Conservation (phyloP, 2,113 vertebrate species). For the Desmodus rotundus region DNA sequence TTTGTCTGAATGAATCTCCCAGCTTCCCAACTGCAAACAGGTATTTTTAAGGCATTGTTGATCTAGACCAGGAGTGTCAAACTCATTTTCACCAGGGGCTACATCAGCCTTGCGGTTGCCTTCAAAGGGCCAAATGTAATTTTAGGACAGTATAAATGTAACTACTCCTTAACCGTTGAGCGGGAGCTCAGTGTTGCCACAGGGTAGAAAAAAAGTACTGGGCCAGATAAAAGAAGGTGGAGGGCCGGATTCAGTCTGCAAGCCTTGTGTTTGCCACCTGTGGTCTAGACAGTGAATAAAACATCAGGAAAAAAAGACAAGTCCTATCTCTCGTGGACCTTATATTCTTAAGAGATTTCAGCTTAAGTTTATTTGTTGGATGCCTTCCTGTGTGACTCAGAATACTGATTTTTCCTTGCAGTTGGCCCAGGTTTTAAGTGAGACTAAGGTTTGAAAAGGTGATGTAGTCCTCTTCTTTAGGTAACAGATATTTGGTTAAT, state of each 20-base stretch:
- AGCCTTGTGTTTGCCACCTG: too few relatives aligned
- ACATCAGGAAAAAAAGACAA: not conserved
- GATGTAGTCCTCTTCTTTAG: not conserved
- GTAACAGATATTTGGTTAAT: not conserved
- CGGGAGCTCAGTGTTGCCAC: too few relatives aligned
- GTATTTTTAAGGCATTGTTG: not conserved
- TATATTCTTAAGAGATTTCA: not conserved
- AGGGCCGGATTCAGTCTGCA: too few relatives aligned
- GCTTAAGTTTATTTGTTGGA: not conserved
- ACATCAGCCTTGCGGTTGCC: too few relatives aligned
- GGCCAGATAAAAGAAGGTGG: too few relatives aligned
- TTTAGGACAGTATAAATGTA: too few relatives aligned
- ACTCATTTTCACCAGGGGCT: too few relatives aligned
- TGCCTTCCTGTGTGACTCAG: not conserved
- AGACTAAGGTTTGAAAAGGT: not conserved
- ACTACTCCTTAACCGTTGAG: too few relatives aligned
- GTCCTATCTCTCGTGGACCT: not conserved
- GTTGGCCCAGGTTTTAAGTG: not conserved
- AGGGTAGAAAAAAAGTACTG: too few relatives aligned
- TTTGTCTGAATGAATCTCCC: not conserved
- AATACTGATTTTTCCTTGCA: constrained; percentile 5
- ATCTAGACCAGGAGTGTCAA: not conserved
- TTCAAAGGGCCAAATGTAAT: too few relatives aligned
- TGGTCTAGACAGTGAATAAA: not conserved
- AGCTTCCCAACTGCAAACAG: not conserved